Base-by-base conservation (phyloP, 2,113 vertebrate species). In the Hoplias malabaricus region DNA sequence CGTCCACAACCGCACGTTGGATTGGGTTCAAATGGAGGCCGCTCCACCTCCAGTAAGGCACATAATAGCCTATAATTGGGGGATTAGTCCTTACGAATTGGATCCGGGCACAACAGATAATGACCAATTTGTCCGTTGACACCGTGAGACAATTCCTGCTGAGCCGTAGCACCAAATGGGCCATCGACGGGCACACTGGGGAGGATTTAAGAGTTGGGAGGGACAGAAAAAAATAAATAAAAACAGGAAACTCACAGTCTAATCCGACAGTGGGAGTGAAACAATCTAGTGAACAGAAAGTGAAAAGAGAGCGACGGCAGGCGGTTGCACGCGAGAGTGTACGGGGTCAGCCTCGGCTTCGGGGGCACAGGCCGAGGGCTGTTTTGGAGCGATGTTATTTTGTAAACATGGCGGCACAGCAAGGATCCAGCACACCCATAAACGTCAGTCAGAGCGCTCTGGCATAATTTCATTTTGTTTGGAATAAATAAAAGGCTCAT, bases 391-490 rank as follows among this genome's bases (percentile, higher is more conserved):
- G 61, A 76, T 56, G 73, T 83, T 84, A 77, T 84, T 90, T 88
- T 86, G 86, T 90, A 90, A 90, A 90, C 89, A 89, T 82, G 84
- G 83, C 84, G 77, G 74, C 85, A 67, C 81, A 65, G 86, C 85
- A 82, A 87, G 85, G 87, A 87, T 84, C 43, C 48, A 62, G 48
- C 53, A 36, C 74, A 59, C 71, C 82, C 71, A 84, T 87, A 89
- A 88, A 88, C 82, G 82, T 87, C 85, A 86, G 81, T 90, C 84
- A 82, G 81, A 80, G 83, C 81, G 79, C 76, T 66, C 65, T 69
- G 73, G 79, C 83, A 82, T 89, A 87, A 91, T 88, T 90, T 88
- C 80, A 89, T 91, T 90, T 89, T 85, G 87, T 86, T 88, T 86
- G 85, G 87, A 89, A 92, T 89, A 90, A 90, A 91, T 87, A 89